phyloP scores from a whole-genome alignment of 2,797 vertebrate species.

The Lacerta bilineata region DNA sequence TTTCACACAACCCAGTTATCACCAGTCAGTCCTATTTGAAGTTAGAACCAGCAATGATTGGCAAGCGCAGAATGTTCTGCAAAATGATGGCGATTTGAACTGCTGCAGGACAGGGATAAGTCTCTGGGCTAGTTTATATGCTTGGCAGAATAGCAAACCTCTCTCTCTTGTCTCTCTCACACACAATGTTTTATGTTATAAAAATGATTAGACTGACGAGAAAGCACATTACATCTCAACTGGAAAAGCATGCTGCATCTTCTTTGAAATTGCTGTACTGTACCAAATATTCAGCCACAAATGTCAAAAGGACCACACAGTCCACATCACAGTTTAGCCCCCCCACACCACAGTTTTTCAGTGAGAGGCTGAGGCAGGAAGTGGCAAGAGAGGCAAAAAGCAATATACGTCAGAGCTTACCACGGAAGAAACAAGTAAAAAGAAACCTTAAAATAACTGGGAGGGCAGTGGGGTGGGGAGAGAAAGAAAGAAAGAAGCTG shows the following conservation, averaged over 20 bases:
- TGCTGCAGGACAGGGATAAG: not conserved
- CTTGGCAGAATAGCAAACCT: not conserved
- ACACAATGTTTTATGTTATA: not conserved
- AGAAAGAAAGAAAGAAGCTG: not conserved
- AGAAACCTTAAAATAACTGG: not conserved
- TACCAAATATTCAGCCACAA: not conserved
- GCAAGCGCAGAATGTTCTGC: no score
- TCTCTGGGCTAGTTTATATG: not conserved
- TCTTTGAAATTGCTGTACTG: not conserved
- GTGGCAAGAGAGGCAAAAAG: not conserved
- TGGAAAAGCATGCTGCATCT: not conserved
- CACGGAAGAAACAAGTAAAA: not conserved
- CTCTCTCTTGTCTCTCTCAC: not conserved
- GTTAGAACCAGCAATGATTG: no score
- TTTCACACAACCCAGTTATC: no score
- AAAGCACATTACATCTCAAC: not conserved
- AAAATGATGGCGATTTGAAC: not conserved
- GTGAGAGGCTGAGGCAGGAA: conserved; percentile 13
- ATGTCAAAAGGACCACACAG: conserved; percentile 1
- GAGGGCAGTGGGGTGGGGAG: no score
- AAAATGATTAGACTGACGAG: not conserved
- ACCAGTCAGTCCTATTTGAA: no score
- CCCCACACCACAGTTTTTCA: not conserved
- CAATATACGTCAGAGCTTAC: not conserved
- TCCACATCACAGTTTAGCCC: conserved; percentile 2